Evolutionary conservation across 2,113 vertebrate genomes (phyloP).

Genomic region (Plotosus lineatus): DNA sequence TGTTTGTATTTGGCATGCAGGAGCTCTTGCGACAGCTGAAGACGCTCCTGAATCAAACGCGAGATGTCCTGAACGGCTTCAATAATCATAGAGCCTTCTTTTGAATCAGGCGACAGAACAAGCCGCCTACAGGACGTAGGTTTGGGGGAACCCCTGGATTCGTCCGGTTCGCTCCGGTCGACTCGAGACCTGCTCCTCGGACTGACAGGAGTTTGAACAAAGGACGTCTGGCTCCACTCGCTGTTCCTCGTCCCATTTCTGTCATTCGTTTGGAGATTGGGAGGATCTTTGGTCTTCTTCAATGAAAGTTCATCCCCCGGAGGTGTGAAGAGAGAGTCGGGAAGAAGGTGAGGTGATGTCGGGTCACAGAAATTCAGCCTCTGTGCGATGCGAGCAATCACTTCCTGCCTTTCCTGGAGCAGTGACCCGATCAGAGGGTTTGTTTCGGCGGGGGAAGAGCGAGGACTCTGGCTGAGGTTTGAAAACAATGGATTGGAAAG

Average conservation of each 20-base stretch:
- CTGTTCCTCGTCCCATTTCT: conserved; percentile 62
- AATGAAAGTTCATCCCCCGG: conserved; percentile 74
- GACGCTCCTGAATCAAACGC: conserved; percentile 77
- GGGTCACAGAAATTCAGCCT: conserved; percentile 94
- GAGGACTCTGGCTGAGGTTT: conserved; percentile 68
- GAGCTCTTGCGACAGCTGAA: conserved; percentile 69
- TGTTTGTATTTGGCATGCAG: conserved; percentile 65
- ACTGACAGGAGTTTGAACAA: conserved; percentile 74
- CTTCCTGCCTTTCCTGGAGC: conserved; percentile 94
- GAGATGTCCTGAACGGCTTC: conserved; percentile 77
- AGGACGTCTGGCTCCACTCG: conserved; percentile 68
- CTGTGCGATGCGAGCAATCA: conserved; percentile 96
- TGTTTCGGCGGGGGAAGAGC: conserved; percentile 75
- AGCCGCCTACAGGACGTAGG: conserved; percentile 82
- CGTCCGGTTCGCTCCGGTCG: conserved; percentile 54
- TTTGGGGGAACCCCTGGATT: conserved; percentile 74
- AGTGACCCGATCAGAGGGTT: conserved; percentile 92
- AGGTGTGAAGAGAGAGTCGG: conserved; percentile 76
- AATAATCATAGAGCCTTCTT: conserved; percentile 70
- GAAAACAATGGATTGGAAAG: conserved; percentile 76
- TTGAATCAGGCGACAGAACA: conserved; percentile 68
- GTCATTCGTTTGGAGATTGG: conserved; percentile 48
- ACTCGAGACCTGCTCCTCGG: conserved; percentile 64
- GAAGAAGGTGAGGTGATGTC: conserved; percentile 78
- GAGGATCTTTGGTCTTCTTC: conserved; percentile 83